Evolutionary conservation across 1,140 invertebrate species (phyloP).

Genomic region (Polyergus mexicanus): DNA sequence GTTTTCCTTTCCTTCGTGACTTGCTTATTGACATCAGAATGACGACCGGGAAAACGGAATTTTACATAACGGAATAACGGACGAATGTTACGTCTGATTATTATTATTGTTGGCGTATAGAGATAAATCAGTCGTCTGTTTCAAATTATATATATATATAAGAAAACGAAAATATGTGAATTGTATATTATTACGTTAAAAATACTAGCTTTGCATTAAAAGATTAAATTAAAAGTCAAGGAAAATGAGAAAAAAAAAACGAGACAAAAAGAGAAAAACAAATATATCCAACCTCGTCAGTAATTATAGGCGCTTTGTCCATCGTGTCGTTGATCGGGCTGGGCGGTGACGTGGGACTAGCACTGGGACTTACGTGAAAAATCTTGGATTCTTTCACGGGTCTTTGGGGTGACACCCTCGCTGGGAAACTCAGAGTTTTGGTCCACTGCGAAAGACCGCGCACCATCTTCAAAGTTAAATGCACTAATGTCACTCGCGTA

Average conservation of each 20-base stretch:
- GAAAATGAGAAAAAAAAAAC: background rate
- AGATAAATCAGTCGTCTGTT: background rate
- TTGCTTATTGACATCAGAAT: background rate
- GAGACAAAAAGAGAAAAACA: conserved; percentile 4
- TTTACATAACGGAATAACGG: background rate
- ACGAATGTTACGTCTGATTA: background rate
- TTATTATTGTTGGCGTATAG: background rate
- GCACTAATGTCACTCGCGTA: conserved; percentile 46
- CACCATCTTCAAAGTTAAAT: conserved; percentile 88
- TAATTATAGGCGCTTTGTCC: conserved; percentile 84
- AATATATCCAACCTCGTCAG: conserved; percentile 81
- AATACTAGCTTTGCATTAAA: background rate
- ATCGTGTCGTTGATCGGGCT: conserved; percentile 86
- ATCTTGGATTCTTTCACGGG: conserved; percentile 89
- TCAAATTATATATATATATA: background rate
- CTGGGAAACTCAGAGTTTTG: conserved; percentile 94
- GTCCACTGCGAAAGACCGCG: conserved; percentile 95
- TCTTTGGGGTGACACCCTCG: conserved; percentile 92
- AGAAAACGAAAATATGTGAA: background rate
- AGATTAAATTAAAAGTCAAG: background rate
- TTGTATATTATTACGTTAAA: background rate
- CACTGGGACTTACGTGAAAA: conserved; percentile 82
- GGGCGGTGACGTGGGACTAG: conserved; percentile 86
- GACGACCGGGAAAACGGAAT: background rate
- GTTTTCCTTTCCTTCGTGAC: background rate